Percentiles rank a stretch among this genome's conserved stretches.
These are phyloP conservation scores for Pithys albifrons DNA, from an alignment of 2,113 vertebrate genomes.

Conservation along the genomic window DNA sequence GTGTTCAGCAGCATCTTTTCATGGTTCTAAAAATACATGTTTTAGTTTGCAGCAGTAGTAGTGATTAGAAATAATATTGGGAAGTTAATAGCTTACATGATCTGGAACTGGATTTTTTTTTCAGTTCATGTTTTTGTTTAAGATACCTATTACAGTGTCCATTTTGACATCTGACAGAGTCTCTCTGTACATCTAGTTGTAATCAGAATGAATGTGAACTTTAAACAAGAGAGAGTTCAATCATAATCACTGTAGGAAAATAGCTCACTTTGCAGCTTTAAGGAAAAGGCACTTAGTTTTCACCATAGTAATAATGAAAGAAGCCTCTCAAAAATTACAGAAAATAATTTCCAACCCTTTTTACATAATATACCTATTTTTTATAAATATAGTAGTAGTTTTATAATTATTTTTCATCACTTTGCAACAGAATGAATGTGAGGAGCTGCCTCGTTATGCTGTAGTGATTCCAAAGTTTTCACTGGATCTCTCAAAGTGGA, in stretches of 20 bases:
- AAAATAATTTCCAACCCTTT: neutral
- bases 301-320: neutral
- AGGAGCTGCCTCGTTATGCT: constrained; percentile 85
- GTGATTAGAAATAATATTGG: neutral
- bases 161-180: neutral
- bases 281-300: neutral
- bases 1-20: neutral
- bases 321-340: neutral
- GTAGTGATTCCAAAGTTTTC: constrained; percentile 83
- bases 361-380: neutral
- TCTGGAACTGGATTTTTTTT: neutral
- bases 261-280: neutral
- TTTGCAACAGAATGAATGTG: constrained; percentile 88
- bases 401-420: neutral
- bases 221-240: neutral
- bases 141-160: neutral
- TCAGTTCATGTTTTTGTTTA: neutral
- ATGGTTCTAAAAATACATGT: neutral
- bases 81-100: neutral
- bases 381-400: neutral
- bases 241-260: neutral
- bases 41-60: neutral
- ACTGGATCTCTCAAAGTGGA: constrained; percentile 31
- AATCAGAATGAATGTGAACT: neutral
- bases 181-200: neutral